These are phyloP conservation scores for Mirza zaza DNA, from an alignment of 2,113 vertebrate genomes.

Conservation along the genomic window DNA sequence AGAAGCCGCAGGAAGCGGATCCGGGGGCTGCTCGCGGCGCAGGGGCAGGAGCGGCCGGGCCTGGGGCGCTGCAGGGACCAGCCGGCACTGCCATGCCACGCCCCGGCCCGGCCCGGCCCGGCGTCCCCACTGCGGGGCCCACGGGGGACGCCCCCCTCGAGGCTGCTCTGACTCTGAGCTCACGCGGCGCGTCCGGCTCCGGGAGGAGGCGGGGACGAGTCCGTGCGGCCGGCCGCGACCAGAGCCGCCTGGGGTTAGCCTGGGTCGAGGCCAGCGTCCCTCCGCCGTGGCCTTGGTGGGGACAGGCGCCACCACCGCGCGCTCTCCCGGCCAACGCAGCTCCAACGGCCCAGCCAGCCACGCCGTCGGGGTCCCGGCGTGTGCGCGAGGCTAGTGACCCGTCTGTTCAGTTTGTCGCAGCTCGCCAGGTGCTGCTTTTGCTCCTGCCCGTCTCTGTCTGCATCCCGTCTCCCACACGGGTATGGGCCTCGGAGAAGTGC, in stretches of 20 bases:
- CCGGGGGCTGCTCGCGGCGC: background rate
- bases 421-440: rapidly evolving
- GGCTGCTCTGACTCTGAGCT: background rate
- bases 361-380: rapidly evolving
- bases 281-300: background rate
- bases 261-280: no score
- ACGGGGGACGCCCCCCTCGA: background rate
- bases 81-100: background rate
- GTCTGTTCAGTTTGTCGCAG: background rate
- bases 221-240: background rate
- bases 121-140: background rate
- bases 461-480: background rate
- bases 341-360: background rate
- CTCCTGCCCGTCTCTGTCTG: background rate
- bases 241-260: no score
- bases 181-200: background rate
- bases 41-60: rapidly evolving
- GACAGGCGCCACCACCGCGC: background rate
- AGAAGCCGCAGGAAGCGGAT: background rate
- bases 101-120: background rate
- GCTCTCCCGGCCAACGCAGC: background rate
- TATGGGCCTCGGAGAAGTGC: background rate
- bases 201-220: background rate
- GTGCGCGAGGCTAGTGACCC: rapidly evolving
- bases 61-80: background rate